Conservation (phyloP, 1,140 invertebrate species). For the Phocides pigmalion region DNA sequence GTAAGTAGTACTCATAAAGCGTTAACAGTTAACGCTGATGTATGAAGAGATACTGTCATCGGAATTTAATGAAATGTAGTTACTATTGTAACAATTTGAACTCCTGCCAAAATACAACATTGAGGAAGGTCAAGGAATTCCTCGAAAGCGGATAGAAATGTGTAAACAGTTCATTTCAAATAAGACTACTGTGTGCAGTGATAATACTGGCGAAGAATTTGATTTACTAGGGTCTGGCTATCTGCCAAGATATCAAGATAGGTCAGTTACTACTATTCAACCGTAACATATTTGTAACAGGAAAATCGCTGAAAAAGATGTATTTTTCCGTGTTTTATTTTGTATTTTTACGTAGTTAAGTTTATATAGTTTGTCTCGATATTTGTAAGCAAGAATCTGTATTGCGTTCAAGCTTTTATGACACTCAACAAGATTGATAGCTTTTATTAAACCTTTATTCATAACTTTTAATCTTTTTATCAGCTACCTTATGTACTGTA, state of each 20-base stretch:
- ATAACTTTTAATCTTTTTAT: not conserved
- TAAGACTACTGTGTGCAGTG: not conserved
- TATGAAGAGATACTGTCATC: not conserved
- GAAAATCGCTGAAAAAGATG: no score
- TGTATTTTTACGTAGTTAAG: no score
- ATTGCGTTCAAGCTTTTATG: not conserved
- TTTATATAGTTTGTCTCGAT: no score
- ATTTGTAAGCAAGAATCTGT: no score
- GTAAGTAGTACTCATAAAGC: slow-evolving; percentile 14
- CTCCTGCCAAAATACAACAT: slow-evolving; percentile 6
- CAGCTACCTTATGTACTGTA: slow-evolving; percentile 1
- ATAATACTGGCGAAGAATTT: no score
- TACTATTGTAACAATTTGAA: slow-evolving; percentile 14
- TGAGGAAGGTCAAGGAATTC: slow-evolving; percentile 15
- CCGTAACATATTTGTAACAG: no score
- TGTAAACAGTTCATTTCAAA: not conserved
- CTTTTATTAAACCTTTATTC: not conserved
- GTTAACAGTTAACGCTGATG: slow-evolving; percentile 3
- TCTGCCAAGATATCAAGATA: no score
- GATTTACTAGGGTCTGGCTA: no score
- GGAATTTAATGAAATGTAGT: slow-evolving; percentile 4
- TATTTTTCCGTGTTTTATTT: no score
- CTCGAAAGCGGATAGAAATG: not conserved
- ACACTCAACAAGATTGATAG: not conserved
- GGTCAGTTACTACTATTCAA: no score